Evolutionary conservation across 1,140 invertebrate species (phyloP).

Genomic region (Halyomorpha halys): DNA sequence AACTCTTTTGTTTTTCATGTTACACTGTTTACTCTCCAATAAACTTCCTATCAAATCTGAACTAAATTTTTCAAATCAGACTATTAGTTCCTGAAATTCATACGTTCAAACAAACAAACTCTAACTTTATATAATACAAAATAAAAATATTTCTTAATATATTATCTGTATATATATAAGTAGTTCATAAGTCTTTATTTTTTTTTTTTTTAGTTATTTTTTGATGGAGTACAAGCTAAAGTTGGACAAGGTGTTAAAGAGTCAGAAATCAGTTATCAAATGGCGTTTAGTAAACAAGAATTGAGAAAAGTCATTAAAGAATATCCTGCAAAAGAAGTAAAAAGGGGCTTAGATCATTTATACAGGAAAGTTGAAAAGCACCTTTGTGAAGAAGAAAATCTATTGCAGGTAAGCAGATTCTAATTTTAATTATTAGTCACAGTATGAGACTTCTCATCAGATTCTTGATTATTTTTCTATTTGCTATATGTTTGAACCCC

Average conservation of each 20-base stretch:
- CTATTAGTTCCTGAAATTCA: too few species aligned
- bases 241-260: constrained; percentile 88
- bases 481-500: too few species aligned
- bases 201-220: constrained; percentile 64
- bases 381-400: constrained; percentile 86
- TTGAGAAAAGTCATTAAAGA: constrained; percentile 88
- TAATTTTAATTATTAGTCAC: background rate
- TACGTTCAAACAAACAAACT: too few species aligned
- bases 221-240: constrained; percentile 86
- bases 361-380: constrained; percentile 98
- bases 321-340: constrained; percentile 92
- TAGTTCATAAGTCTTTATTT: background rate
- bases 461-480: too few species aligned
- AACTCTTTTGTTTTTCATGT: too few species aligned
- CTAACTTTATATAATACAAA: too few species aligned
- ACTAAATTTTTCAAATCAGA: too few species aligned
- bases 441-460: too few species aligned
- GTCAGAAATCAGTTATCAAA: constrained; percentile 95
- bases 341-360: constrained; percentile 86
- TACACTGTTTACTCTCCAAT: too few species aligned
- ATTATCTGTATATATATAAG: too few species aligned
- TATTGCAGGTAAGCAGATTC: constrained; percentile 69
- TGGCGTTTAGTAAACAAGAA: constrained; percentile 95
- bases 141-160: too few species aligned
- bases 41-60: too few species aligned